These are phyloP conservation scores for Protonemura montana DNA, from an alignment of 2,888 invertebrate genomes.

Conservation along the genomic window DNA sequence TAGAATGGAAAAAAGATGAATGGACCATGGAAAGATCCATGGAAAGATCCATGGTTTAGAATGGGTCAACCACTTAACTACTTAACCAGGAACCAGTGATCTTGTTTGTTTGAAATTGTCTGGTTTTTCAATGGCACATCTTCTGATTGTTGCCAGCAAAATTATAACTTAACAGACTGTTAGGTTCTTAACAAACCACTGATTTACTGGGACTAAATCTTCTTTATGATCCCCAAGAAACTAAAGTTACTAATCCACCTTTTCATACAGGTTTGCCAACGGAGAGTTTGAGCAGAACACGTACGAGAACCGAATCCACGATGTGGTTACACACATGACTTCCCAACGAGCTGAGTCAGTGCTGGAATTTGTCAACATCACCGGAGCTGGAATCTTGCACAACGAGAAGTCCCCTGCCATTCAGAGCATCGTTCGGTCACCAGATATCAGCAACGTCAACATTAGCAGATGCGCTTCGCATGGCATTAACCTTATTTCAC, in stretches of 20 bases:
- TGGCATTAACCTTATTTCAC: conserved; percentile 91
- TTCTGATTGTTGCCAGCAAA: too few relatives aligned
- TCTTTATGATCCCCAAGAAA: too few relatives aligned
- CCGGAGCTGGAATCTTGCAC: conserved; percentile 94
- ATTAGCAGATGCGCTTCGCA: conserved; percentile 87
- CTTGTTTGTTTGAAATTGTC: too few relatives aligned
- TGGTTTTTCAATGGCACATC: too few relatives aligned
- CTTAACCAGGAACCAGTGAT: too few relatives aligned
- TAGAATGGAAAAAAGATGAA: too few relatives aligned
- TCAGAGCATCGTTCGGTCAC: conserved; percentile 88
- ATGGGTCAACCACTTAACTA: too few relatives aligned
- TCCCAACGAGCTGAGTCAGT: conserved; percentile 76
- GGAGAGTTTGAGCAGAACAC: conserved; percentile 87
- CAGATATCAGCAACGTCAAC: conserved; percentile 80
- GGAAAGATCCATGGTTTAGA: too few relatives aligned
- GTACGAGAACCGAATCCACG: conserved; percentile 82
- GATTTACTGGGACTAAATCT: too few relatives aligned
- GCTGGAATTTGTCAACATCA: conserved; percentile 80
- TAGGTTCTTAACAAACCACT: too few relatives aligned
- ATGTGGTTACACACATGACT: conserved; percentile 79
- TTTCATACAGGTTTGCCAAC: conserved; percentile 74
- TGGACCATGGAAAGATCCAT: too few relatives aligned
- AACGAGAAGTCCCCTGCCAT: conserved; percentile 94
- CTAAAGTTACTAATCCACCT: background rate
- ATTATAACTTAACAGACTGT: too few relatives aligned